Conservation (phyloP, 1,140 invertebrate species). For the Drosophila ananassae region DNA sequence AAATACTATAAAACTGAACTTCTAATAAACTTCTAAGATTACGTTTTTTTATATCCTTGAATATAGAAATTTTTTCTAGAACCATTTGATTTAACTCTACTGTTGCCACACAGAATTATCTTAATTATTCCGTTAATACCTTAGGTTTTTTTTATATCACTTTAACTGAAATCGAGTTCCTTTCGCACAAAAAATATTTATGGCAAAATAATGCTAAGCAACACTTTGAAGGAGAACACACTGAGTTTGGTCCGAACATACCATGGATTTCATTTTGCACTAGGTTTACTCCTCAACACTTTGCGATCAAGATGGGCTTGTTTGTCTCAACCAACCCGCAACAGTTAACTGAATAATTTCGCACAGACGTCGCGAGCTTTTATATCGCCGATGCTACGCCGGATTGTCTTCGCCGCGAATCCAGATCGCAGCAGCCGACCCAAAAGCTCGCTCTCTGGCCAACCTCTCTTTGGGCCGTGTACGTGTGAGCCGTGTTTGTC, state of each 20-base stretch:
- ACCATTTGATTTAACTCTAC: neutral
- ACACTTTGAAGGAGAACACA: constrained; percentile 35
- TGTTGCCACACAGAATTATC: constrained; percentile 11
- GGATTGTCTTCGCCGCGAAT: constrained; percentile 39
- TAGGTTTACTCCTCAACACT: constrained; percentile 56
- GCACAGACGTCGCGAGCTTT: constrained; percentile 76
- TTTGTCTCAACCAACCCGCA: constrained; percentile 82
- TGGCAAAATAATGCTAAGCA: constrained; percentile 7
- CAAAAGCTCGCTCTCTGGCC: constrained; percentile 54
- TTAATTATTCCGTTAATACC: neutral
- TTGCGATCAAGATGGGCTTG: constrained; percentile 63
- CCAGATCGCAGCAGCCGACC: constrained; percentile 52
- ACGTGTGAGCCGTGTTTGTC: constrained; percentile 23
- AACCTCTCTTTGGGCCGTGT: constrained; percentile 6
- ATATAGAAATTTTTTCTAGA: neutral
- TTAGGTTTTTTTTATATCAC: constrained; percentile 5
- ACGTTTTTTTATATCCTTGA: neutral
- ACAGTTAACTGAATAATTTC: constrained; percentile 84
- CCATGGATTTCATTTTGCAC: constrained; percentile 82
- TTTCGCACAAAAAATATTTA: constrained; percentile 5
- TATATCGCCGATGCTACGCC: constrained; percentile 78
- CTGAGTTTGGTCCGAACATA: constrained; percentile 70
- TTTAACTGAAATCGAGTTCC: constrained; percentile 32
- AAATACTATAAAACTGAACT: no score
- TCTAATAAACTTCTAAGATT: no score